Evolutionary conservation across 2,888 invertebrate species (phyloP).

Genomic region (Trisateles emortualis): DNA sequence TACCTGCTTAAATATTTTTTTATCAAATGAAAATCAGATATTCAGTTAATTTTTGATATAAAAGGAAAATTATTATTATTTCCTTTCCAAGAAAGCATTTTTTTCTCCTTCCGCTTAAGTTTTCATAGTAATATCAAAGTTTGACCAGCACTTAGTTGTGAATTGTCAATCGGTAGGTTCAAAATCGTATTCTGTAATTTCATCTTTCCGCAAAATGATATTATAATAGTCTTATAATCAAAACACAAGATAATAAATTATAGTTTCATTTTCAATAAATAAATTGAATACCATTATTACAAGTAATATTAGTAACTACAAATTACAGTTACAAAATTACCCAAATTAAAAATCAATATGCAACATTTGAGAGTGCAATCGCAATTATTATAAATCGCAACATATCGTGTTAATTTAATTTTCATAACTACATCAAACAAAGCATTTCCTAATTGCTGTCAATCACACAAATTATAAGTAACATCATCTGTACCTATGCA

Average conservation of each 20-base stretch:
- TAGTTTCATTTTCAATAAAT: background rate
- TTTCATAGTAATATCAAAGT: too few species aligned
- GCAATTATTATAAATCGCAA: slow-evolving; percentile 6
- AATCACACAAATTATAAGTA: slow-evolving; percentile 55
- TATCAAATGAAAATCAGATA: too few species aligned
- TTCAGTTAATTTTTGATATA: too few species aligned
- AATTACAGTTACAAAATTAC: background rate
- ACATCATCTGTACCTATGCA: slow-evolving; percentile 42
- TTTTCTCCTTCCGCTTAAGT: too few species aligned
- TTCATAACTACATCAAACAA: slow-evolving; percentile 27
- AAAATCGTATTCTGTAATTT: too few species aligned
- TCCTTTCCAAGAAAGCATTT: too few species aligned
- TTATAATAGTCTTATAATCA: too few species aligned
- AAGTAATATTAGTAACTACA: background rate
- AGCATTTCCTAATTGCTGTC: slow-evolving; percentile 54
- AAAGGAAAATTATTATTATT: too few species aligned
- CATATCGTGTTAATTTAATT: slow-evolving; percentile 10
- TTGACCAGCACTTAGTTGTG: too few species aligned
- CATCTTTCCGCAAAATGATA: too few species aligned
- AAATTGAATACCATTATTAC: background rate
- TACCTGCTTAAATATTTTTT: too few species aligned
- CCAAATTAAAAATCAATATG: background rate
- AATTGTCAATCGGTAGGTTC: too few species aligned
- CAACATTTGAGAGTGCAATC: slow-evolving; percentile 10
- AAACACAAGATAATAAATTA: background rate